A percentile compares a stretch with the other conserved stretches of the same genome.
phyloP scores from a whole-genome alignment of 2,797 vertebrate species.

The Parauchenoglanis ngamensis region DNA sequence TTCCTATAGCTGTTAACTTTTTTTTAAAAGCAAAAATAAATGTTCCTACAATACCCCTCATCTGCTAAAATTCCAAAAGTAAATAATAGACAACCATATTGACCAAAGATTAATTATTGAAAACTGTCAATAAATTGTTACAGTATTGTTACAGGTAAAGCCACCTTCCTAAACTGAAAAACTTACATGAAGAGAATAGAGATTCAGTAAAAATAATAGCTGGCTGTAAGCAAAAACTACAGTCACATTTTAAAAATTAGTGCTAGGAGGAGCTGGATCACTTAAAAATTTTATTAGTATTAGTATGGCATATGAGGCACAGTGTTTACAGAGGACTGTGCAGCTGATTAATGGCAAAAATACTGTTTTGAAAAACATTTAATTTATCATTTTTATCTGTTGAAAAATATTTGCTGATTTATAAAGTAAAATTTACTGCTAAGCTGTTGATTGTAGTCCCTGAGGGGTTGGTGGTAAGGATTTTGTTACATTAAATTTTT shows the following conservation, averaged over 20 bases:
- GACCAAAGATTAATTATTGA: background rate
- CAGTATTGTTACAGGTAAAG: background rate
- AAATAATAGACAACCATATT: background rate
- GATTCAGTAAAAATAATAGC: background rate
- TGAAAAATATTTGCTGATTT: background rate
- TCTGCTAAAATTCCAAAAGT: background rate
- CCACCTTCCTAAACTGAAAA: background rate
- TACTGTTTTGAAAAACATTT: background rate
- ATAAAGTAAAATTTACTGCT: background rate
- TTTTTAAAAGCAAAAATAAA: background rate
- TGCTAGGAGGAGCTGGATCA: background rate
- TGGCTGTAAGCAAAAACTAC: background rate
- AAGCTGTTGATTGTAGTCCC: background rate
- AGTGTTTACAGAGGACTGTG: background rate
- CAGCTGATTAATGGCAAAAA: background rate
- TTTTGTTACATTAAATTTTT: background rate
- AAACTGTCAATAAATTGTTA: background rate
- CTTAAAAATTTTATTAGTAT: background rate
- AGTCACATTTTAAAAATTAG: background rate
- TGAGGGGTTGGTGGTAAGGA: background rate
- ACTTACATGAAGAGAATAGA: background rate
- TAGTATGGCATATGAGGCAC: background rate
- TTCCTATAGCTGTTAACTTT: background rate
- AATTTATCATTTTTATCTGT: background rate
- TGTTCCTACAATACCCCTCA: background rate